phyloP scores from a whole-genome alignment of 2,113 vertebrate species.

The Copsychus sechellarum region DNA sequence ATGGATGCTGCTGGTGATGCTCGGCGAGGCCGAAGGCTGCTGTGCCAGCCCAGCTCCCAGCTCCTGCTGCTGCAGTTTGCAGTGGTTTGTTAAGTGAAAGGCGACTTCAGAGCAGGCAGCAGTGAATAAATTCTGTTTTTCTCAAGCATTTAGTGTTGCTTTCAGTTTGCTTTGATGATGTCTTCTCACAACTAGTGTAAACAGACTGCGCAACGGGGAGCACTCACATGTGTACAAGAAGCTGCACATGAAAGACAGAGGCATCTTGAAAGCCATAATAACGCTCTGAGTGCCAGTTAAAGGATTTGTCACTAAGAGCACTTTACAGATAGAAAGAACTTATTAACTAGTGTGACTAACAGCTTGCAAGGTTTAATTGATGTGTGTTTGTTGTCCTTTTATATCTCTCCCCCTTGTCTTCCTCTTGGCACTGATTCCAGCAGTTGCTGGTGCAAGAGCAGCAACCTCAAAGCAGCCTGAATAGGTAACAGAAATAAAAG shows the following conservation, averaged over 20 bases:
- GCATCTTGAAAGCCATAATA: conserved; percentile 65
- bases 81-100: not conserved
- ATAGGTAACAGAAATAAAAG: not conserved
- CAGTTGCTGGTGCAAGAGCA: conserved; percentile 1
- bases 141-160: conserved; percentile 55
- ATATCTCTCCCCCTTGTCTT: conserved; percentile 49
- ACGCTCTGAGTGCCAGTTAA: conserved; percentile 56
- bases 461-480: not conserved
- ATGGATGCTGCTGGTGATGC: not conserved
- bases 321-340: conserved; percentile 64
- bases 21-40: accelerated
- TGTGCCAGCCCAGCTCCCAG: not conserved
- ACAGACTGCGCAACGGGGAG: conserved; percentile 54
- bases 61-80: not conserved
- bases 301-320: conserved; percentile 64
- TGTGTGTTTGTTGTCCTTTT: conserved; percentile 64
- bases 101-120: conserved; percentile 4
- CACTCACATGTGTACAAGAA: conserved; percentile 60
- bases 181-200: conserved; percentile 52
- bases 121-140: conserved; percentile 45
- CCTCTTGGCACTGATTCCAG: conserved; percentile 29
- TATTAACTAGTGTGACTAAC: conserved; percentile 65
- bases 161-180: conserved; percentile 64
- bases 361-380: conserved; percentile 66
- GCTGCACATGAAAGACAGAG: conserved; percentile 67